Percentiles rank a stretch among this genome's conserved stretches.
These are phyloP conservation scores for Pollimyrus isidori DNA, from an alignment of 2,113 vertebrate species.

Conservation along the genomic window DNA sequence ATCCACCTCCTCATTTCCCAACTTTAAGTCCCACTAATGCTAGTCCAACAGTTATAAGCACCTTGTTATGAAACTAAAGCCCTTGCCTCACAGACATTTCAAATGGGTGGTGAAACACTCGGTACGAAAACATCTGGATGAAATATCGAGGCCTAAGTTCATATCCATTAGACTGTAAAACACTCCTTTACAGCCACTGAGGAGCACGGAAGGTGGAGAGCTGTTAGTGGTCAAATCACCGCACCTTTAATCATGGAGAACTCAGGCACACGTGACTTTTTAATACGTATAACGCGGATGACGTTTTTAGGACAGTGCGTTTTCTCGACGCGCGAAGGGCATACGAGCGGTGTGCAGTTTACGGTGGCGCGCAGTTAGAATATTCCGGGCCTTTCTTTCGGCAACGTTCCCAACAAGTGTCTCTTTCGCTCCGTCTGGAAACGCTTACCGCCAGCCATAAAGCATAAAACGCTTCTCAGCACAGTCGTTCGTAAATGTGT, in stretches of 20 bases:
- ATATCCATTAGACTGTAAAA: slow-evolving; percentile 14
- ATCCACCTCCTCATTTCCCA: neutral
- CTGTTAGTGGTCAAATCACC: neutral
- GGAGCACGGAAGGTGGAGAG: neutral
- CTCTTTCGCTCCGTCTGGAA: neutral
- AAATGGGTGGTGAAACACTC: slow-evolving; percentile 17
- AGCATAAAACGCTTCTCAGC: neutral
- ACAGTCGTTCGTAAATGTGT: neutral
- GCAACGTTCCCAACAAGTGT: neutral
- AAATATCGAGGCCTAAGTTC: slow-evolving; percentile 17
- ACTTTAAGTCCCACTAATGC: neutral
- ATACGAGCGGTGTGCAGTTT: neutral
- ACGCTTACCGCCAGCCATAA: neutral
- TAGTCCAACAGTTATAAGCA: neutral
- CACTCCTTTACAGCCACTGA: neutral
- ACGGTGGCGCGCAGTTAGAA: neutral
- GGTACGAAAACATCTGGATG: slow-evolving; percentile 15
- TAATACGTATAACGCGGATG: neutral
- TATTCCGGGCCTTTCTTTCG: neutral
- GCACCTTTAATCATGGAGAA: neutral
- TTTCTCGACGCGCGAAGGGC: neutral
- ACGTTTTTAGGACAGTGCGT: neutral
- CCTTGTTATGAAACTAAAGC: slow-evolving; percentile 15
- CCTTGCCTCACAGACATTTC: slow-evolving; percentile 10
- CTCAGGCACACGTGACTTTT: neutral